These are phyloP conservation scores for Trididemnum clinides DNA, from an alignment of 23 tunicate genomes.

Conservation along the genomic window DNA sequence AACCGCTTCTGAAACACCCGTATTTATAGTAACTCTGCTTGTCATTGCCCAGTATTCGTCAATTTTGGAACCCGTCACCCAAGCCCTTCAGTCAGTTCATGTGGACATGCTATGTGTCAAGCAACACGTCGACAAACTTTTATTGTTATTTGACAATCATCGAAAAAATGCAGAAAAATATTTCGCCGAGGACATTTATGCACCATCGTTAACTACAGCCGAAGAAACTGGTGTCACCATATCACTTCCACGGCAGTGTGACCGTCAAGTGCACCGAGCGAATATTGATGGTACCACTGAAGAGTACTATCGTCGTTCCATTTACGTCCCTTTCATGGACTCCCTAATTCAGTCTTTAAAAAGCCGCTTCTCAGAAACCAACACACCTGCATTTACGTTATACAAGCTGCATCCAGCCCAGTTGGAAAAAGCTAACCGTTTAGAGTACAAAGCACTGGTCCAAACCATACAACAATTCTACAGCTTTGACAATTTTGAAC, in stretches of 20 bases:
- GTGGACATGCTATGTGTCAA: background rate
- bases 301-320: background rate
- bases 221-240: background rate
- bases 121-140: background rate
- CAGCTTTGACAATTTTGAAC: background rate
- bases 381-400: background rate
- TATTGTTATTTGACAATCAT: background rate
- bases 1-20: no score
- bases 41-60: background rate
- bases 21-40: background rate
- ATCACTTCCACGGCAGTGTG: background rate
- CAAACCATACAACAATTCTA: background rate
- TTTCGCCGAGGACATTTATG: background rate
- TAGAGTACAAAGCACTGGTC: slow-evolving; percentile 14
- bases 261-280: background rate
- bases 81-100: background rate
- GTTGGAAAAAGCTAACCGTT: slow-evolving; percentile 12
- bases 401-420: slow-evolving; percentile 1
- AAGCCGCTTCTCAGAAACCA: slow-evolving; percentile 10
- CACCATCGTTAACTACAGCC: background rate
- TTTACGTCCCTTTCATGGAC: slow-evolving; percentile 13
- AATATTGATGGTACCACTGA: background rate
- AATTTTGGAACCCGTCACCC: no score
- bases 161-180: background rate
- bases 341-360: slow-evolving; percentile 1